These are phyloP conservation scores for Eupeodes luniger DNA, from an alignment of 2,888 invertebrate species.

Conservation along the genomic window DNA sequence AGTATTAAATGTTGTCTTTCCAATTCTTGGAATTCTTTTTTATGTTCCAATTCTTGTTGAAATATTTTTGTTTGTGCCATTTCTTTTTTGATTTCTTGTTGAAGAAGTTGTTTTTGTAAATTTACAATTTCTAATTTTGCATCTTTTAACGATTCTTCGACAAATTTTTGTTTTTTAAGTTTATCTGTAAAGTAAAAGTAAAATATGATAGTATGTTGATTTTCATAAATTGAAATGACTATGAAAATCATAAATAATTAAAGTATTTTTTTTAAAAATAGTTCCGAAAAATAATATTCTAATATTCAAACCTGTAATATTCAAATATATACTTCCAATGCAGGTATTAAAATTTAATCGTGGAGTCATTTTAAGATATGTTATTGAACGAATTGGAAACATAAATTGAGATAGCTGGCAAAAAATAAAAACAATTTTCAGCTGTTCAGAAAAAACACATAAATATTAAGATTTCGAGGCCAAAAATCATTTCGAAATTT, in stretches of 20 bases:
- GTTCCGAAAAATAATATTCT: too few relatives aligned
- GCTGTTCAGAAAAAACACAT: too few relatives aligned
- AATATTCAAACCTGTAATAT: too few relatives aligned
- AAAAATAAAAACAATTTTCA: too few relatives aligned
- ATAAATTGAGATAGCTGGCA: too few relatives aligned
- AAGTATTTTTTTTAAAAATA: not conserved
- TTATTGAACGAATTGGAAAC: too few relatives aligned
- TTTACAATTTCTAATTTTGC: not conserved
- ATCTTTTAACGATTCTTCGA: not conserved
- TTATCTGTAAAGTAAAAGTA: not conserved
- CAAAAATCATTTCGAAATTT: too few relatives aligned
- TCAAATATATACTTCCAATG: too few relatives aligned
- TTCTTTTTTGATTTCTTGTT: not conserved
- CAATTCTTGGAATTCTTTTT: not conserved
- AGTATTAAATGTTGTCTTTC: not conserved
- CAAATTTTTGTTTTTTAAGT: not conserved
- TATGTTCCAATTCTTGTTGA: constrained; percentile 15
- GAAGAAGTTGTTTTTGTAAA: not conserved
- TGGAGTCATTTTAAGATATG: too few relatives aligned
- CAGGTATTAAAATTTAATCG: too few relatives aligned
- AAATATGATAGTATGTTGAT: too few relatives aligned
- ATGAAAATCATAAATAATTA: not conserved
- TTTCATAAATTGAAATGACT: not conserved
- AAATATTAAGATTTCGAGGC: too few relatives aligned
- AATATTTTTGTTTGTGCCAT: not conserved